Percentiles rank a stretch among this genome's conserved stretches.
phyloP scores from a whole-genome alignment of 2,113 vertebrate species.

The Poicephalus gulielmi region DNA sequence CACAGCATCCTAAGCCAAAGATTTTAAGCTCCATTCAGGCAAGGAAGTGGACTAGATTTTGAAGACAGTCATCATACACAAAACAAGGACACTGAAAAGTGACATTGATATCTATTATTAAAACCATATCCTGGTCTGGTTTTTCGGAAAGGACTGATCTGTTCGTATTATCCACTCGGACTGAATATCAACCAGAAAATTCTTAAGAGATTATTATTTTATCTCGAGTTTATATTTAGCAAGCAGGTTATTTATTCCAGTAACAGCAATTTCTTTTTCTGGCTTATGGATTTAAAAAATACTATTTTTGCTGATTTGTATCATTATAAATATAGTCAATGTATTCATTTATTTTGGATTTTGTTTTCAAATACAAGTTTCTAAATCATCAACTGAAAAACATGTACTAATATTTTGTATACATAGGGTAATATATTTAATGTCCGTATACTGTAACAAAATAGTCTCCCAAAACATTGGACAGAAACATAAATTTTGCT shows the following conservation, averaged over 20 bases:
- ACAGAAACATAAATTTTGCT: not conserved
- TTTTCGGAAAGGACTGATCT: not conserved
- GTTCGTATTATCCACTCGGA: accelerated
- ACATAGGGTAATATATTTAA: not conserved
- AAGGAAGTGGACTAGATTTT: not conserved
- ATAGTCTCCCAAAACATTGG: not conserved
- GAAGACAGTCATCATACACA: not conserved
- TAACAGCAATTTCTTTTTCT: not conserved
- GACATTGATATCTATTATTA: not conserved
- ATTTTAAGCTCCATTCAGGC: not conserved
- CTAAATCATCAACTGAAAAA: not conserved
- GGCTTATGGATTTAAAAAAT: not conserved
- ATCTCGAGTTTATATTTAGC: slow-evolving; percentile 22
- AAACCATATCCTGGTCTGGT: not conserved
- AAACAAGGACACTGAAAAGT: not conserved
- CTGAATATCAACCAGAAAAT: slow-evolving; percentile 9
- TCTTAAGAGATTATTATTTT: not conserved
- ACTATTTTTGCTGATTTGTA: not conserved
- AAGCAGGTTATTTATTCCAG: slow-evolving; percentile 11
- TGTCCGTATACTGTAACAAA: not conserved
- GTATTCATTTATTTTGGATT: not conserved
- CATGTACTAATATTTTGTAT: not conserved
- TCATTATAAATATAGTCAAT: not conserved
- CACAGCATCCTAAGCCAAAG: not conserved
- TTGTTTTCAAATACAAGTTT: not conserved